Evolutionary conservation across 1,140 invertebrate species (phyloP).

Genomic region (Drosophila melanica): DNA sequence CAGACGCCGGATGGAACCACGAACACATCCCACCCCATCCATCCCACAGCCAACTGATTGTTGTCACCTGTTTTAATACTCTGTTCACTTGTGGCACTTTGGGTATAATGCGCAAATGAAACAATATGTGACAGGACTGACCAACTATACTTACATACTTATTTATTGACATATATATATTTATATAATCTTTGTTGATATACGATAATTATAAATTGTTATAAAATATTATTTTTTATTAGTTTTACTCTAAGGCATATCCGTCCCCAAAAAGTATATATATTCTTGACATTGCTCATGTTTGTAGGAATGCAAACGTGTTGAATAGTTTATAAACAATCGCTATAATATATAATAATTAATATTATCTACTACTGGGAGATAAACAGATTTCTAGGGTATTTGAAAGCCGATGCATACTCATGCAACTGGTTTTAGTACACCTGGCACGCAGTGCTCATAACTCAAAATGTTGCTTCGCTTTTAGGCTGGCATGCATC

Average conservation of each 20-base stretch:
- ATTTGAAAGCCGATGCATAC: not conserved
- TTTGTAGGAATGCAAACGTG: too few species aligned
- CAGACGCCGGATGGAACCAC: constrained; percentile 32
- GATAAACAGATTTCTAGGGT: constrained; percentile 2
- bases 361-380: too few species aligned
- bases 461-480: constrained; percentile 69
- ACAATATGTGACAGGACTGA: not conserved
- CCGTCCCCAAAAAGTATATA: too few species aligned
- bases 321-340: too few species aligned
- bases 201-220: too few species aligned
- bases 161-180: too few species aligned
- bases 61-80: constrained; percentile 72
- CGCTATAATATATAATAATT: too few species aligned
- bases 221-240: too few species aligned
- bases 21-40: not conserved
- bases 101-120: not conserved
- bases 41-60: constrained; percentile 54
- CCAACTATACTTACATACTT: too few species aligned
- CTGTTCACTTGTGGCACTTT: constrained; percentile 10
- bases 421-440: constrained; percentile 44
- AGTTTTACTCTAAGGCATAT: too few species aligned
- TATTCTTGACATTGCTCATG: too few species aligned
- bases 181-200: too few species aligned
- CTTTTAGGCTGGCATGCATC: constrained; percentile 25
- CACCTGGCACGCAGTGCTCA: constrained; percentile 73